Evolutionary conservation across 1,140 invertebrate genomes (phyloP).

Genomic region (Atta texana): DNA sequence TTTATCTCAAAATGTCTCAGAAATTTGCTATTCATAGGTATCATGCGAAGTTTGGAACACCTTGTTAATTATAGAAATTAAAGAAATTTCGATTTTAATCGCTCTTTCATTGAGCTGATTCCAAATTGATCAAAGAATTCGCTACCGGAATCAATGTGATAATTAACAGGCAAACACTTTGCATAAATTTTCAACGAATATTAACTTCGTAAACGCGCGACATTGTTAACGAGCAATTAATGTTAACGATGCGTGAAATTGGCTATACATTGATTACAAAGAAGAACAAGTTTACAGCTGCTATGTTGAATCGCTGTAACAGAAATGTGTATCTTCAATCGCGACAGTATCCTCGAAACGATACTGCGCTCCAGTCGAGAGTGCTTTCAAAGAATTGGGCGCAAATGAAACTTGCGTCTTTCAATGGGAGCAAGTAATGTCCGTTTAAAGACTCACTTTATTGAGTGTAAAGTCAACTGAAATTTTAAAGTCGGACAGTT

Average conservation of each 20-base stretch:
- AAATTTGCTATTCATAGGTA: too few relatives aligned
- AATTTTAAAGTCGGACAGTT: conserved; percentile 42
- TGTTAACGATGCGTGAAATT: conserved; percentile 20
- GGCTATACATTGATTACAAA: neutral
- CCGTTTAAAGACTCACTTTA: conserved; percentile 21
- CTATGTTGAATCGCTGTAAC: neutral
- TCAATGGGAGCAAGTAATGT: conserved; percentile 43
- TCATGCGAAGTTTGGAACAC: too few relatives aligned
- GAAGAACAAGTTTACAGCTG: conserved; percentile 44
- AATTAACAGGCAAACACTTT: too few relatives aligned
- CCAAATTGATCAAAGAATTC: too few relatives aligned
- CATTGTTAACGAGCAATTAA: too few relatives aligned
- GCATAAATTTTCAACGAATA: too few relatives aligned
- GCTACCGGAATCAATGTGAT: too few relatives aligned
- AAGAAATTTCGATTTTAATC: too few relatives aligned
- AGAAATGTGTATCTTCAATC: conserved; percentile 54
- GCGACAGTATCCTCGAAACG: conserved; percentile 12
- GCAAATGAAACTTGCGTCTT: conserved; percentile 58
- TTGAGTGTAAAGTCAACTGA: conserved; percentile 43
- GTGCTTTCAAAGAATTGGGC: conserved; percentile 45
- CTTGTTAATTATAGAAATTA: too few relatives aligned
- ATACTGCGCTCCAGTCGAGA: conserved; percentile 36
- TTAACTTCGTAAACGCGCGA: too few relatives aligned
- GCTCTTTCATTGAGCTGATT: too few relatives aligned
- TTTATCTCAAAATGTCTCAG: too few relatives aligned